Base-by-base conservation (phyloP, 2,888 invertebrate species). In the Oscheius onirici region DNA sequence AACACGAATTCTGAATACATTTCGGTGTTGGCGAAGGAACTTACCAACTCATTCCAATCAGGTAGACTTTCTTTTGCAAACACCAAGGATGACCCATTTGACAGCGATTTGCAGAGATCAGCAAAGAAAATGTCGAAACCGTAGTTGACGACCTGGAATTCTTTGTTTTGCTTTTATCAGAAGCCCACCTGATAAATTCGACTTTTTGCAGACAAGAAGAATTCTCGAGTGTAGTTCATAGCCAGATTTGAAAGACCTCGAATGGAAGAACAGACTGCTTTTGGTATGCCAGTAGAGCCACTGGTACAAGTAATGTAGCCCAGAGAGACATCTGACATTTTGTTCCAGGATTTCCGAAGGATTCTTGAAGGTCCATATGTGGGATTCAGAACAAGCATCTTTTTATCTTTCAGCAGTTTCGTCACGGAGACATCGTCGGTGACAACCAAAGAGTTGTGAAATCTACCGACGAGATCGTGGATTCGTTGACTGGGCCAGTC, bases 71-170 rank as follows among this genome's bases (percentile, higher is more conserved):
- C 73, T 1, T 46, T 26, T 13, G 74, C 67, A 1, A 77, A 51
- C 0, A 74, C 49, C 6, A 75, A 52, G 17, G 61, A 43, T n/a
- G 74, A 69, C 10, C 77, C 77, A 54, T 81, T 81, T 5, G 66
- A 40, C 8, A 84, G 51, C 0, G 78, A 54, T 41, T 78, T 75
- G 8, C 75, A 52, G 3, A 86, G n/a, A 65, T 85, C 85, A 20
- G 82, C 84, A 61, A 84, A 84, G 74, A 86, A 85, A 11, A 85
- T 85, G 74, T 85, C 85, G 52, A 85, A 85, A 1, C 80, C 79
- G 24, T 80, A 79, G 71, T 84, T 84, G 40, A 85, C 84, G 3
- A 81, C 78, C 75, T 75, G 40, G 46, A 41, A 13, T 15, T 51
- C 57, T 3, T 34, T 0, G 13, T 1, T 24, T 8, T 34, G 8